Evolutionary conservation across 2,888 invertebrate genomes (phyloP), one percentile per base, ranked within the genome.

Genomic region (Dynastes grantii): DNA sequence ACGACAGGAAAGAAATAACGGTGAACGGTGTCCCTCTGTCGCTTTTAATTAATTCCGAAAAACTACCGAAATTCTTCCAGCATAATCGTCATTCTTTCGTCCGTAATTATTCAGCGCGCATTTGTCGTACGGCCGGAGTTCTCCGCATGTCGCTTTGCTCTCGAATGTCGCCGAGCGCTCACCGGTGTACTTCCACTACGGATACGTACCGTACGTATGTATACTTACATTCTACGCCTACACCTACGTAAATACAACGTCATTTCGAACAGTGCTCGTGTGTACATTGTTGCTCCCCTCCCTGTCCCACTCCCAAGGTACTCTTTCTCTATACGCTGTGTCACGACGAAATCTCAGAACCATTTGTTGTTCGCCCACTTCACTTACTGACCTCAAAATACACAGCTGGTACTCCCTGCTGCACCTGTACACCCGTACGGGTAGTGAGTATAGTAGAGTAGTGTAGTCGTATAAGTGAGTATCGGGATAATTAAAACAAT

Each of bases 331-430:
- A 22, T 29, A 29, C 63, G 29, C 49, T 11, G 58, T 40, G 58
- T 58, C 73, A 75, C 73, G 40, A 37, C 45, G 73, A 75, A 75
- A 75, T 75, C 73, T 61, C 61, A 49, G 45, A 75, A 75, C 37
- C 73, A 61, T 75, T 75, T 40, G 61, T 75, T 75, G 73, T 75
- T 45, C 73, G 73, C 73, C 73, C 73, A 75, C 73, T 75, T 75
- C 61, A 75, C 73, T 75, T 75, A 75, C 73, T 75, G 73, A 75
- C 73, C 73, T 61, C 73, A 75, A 75, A 75, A 61, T 61, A 63
- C 61, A 75, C 73, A 61, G 61, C 61, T 61, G 73, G 73, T 75
- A 75, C 27, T 71, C 58, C 55, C 11, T 40, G 61, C 61, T 75
- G 73, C 73, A 75, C 73, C 73, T 75, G 73, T 58, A 61, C 27